Percentiles rank a stretch among this genome's conserved stretches.
Conservation (phyloP, 37 sponge, comb jelly and placozoan genomes). For the Haliclona indistincta region DNA sequence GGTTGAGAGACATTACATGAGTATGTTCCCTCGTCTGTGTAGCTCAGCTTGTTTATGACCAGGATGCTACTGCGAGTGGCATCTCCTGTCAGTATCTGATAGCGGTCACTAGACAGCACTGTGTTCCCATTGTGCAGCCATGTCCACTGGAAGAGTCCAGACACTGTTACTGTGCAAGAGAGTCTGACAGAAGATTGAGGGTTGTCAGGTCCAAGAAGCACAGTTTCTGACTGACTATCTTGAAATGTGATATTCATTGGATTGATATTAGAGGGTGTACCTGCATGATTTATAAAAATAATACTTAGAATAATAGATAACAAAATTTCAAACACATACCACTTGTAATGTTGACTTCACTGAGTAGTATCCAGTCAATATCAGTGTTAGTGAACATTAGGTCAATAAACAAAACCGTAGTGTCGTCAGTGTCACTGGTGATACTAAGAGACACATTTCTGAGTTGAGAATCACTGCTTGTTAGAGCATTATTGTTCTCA, state of each 20-base stretch:
- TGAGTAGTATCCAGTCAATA: conserved; percentile 37
- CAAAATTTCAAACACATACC: conserved; percentile 10
- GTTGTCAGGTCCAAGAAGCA: conserved; percentile 14
- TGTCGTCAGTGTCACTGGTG: not conserved
- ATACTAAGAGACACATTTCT: conserved; percentile 9
- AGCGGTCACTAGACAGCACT: not conserved
- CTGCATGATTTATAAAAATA: not conserved
- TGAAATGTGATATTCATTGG: not conserved
- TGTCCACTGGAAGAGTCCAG: conserved; percentile 28
- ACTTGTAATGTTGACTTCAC: conserved; percentile 30
- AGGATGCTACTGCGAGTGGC: conserved; percentile 42
- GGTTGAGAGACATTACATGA: no score
- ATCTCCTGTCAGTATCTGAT: conserved; percentile 18
- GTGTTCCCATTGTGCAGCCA: conserved; percentile 13
- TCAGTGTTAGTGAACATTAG: conserved; percentile 2
- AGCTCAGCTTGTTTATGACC: conserved; percentile 10
- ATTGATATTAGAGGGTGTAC: no score
- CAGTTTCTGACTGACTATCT: not conserved
- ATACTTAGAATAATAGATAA: not conserved
- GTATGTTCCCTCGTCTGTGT: conserved; percentile 8
- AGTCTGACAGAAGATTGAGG: not conserved
- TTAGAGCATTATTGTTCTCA: conserved; percentile 8
- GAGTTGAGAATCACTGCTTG: conserved; percentile 1
- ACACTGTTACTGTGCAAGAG: conserved; percentile 24
- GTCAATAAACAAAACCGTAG: not conserved